A percentile compares a stretch with the other conserved stretches of the same genome.
These are phyloP conservation scores for Craterocephalus amniculus DNA, from an alignment of 2,797 vertebrate genomes.

Conservation along the genomic window DNA sequence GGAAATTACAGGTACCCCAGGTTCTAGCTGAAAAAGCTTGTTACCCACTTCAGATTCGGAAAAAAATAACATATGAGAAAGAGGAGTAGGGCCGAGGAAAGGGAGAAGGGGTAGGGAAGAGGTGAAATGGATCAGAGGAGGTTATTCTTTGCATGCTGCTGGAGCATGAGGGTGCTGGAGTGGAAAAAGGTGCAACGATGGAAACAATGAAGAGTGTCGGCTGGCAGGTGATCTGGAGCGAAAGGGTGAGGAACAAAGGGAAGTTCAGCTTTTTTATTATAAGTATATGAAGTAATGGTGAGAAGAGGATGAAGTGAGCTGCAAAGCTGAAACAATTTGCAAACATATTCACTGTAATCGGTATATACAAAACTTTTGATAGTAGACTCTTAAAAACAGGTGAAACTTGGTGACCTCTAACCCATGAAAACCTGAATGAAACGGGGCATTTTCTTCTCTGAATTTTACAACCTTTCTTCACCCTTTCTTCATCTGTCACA, in stretches of 20 bases:
- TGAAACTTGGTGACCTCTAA: not conserved
- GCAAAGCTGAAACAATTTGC: not conserved
- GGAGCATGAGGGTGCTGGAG: conserved; percentile 28
- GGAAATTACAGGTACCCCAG: not conserved
- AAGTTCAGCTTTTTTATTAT: conserved; percentile 38
- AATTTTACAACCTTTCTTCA: not conserved
- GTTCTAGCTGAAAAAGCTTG: conserved; percentile 41
- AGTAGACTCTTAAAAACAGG: not conserved
- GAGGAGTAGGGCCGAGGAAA: conserved; percentile 11
- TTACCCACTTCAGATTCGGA: conserved; percentile 46
- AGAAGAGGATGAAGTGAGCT: conserved; percentile 7
- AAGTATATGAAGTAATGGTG: conserved; percentile 5
- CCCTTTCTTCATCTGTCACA: not conserved
- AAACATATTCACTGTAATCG: not conserved
- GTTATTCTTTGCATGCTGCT: conserved; percentile 37
- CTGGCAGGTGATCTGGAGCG: conserved; percentile 53
- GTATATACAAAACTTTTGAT: conserved; percentile 4
- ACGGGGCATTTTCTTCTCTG: not conserved
- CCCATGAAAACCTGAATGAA: not conserved
- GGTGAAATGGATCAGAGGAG: conserved; percentile 43
- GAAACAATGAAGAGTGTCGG: conserved; percentile 45
- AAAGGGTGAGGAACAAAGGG: conserved; percentile 29
- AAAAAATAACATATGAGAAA: conserved; percentile 17
- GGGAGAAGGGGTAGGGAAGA: conserved; percentile 19
- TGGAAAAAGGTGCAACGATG: conserved; percentile 27